Evolutionary conservation across 2,113 vertebrate species (phyloP).

Genomic region (Bos javanicus): DNA sequence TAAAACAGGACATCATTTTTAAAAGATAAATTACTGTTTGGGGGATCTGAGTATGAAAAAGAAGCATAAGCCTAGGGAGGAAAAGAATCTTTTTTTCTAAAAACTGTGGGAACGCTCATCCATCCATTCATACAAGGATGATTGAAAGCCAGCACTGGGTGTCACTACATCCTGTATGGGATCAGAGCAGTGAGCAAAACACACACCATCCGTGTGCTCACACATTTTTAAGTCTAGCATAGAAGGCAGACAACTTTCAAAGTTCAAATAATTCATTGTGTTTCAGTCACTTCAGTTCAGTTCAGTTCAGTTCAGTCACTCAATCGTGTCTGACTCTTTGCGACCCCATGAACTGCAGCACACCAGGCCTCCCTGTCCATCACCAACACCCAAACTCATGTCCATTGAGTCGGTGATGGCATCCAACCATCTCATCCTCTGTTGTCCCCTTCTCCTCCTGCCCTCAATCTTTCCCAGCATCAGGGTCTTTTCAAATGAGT

Average conservation of each 20-base stretch:
- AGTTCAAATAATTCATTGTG: neutral
- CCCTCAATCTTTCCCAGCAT: neutral
- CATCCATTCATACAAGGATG: no score
- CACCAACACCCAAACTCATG: neutral
- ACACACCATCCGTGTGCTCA: fast-evolving
- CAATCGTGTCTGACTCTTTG: neutral
- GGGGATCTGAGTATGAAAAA: neutral
- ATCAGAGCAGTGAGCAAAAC: neutral
- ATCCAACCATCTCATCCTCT: neutral
- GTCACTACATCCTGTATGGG: fast-evolving
- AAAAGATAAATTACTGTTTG: neutral
- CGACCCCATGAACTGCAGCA: neutral
- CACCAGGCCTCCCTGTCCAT: neutral
- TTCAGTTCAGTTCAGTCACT: neutral
- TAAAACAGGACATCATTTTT: neutral
- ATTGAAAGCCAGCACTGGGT: fast-evolving
- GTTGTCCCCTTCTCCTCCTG: fast-evolving
- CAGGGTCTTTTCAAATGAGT: neutral
- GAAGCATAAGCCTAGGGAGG: neutral
- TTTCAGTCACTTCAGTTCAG: neutral
- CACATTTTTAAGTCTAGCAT: neutral
- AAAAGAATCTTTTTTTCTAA: neutral
- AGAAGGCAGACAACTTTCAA: neutral
- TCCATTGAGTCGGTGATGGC: neutral
- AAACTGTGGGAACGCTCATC: fast-evolving